Base-by-base conservation (phyloP, 2,888 invertebrate genomes). In the Plemyria rubiginata region DNA sequence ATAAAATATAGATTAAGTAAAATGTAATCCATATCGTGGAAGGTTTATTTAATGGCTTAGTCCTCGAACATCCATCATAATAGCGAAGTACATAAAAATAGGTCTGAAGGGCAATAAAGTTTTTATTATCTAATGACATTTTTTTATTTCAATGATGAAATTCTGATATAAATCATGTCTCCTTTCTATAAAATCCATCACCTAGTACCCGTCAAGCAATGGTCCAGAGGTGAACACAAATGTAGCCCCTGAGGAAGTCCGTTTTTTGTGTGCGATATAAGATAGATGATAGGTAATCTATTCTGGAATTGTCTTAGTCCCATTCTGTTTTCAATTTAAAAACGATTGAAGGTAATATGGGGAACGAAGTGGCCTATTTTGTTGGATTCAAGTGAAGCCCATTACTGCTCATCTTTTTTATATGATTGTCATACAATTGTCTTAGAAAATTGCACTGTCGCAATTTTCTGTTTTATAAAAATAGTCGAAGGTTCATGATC, bases 401-500 rank as follows among this genome's bases (percentile, higher is more conserved):
- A 69, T 69, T 69, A 70, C 60, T 51, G 46, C 53, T 62, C 66
- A 62, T 66, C 64, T 65, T 56, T 65, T 54, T 52, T 54, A 64
- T 67, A 53, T 65, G 70, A 72, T 72, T 68, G 71, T 70, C 65
- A 67, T 65, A 64, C 74, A 76, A 79, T 76, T 76, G 73, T 73
- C 71, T 72, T 70, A 73, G 77, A 81, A 84, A 81, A 84, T 82
- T 79, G 80, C 78, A 74, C 59, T 67, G 68, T 60, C 68, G 78
- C 82, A 82, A 84, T 84, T 82, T 85, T 80, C 81, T 75, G 75
- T 82, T 80, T 76, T 73, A 70, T 70, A 75, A 77, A 79, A 80
- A 79, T 80, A 12, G 57, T 53, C 28, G 50, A 57, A 84, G 73
- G 91, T 87, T 88, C 83, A 85, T 77, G 84, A 90, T 88, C 89